Evolutionary conservation across 2,113 vertebrate genomes (phyloP).

Genomic region (Corynorhinus townsendii): DNA sequence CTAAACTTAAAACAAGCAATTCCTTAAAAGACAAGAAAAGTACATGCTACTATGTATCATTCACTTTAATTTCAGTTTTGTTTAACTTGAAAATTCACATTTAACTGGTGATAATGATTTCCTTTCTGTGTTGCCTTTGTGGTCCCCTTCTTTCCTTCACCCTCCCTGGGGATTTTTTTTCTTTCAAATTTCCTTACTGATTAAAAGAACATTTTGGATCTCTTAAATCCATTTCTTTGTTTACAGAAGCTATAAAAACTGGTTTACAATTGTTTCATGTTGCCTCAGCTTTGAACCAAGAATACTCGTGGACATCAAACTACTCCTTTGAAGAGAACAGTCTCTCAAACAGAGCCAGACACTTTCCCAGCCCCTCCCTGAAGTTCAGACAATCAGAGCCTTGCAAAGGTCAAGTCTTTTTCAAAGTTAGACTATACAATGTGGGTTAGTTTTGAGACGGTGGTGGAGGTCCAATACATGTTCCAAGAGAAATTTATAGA

Average conservation of each 20-base stretch:
- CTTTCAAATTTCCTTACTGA: conserved; percentile 61
- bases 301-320: conserved; percentile 61
- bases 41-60: neutral
- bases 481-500: neutral
- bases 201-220: conserved; percentile 65
- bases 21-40: conserved; percentile 44
- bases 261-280: conserved; percentile 69
- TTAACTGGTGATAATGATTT: conserved; percentile 49
- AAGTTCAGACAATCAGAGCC: conserved; percentile 50
- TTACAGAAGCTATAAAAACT: conserved; percentile 72
- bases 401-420: conserved; percentile 42
- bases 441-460: neutral
- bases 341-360: conserved; percentile 63
- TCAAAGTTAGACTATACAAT: conserved; percentile 61
- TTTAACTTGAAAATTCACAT: conserved; percentile 59
- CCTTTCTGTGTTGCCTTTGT: conserved; percentile 48
- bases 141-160: conserved; percentile 38
- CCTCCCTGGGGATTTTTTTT: conserved; percentile 22
- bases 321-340: conserved; percentile 62
- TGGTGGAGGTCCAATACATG: neutral
- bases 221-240: conserved; percentile 69
- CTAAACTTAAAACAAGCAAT: conserved; percentile 39
- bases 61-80: conserved; percentile 39
- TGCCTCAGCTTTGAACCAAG: conserved; percentile 64
- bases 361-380: conserved; percentile 67